A percentile compares a stretch with the other conserved stretches of the same genome.
phyloP scores from a whole-genome alignment of 2,888 invertebrate species.

The Seira musarum region DNA sequence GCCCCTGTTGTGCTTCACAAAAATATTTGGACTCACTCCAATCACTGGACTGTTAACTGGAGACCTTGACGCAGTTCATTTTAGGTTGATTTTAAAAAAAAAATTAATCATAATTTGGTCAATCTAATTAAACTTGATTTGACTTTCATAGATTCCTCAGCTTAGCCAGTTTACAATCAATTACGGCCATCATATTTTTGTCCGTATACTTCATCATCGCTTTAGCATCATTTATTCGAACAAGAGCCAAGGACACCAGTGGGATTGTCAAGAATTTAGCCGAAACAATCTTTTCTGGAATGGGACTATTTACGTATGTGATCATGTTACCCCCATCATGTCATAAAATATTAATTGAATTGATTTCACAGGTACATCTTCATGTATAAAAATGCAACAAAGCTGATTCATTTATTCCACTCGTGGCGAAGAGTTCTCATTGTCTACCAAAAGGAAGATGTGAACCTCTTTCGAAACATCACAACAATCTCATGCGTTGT shows the following conservation, averaged over 20 bases:
- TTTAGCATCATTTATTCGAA: neutral
- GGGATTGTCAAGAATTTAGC: neutral
- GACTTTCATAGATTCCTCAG: neutral
- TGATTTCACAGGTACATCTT: neutral
- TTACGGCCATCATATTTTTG: neutral
- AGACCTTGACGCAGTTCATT: neutral
- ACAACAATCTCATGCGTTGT: neutral
- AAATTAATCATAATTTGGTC: neutral
- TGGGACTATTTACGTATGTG: neutral
- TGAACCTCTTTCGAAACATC: neutral
- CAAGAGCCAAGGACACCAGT: neutral
- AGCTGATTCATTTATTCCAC: neutral
- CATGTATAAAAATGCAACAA: neutral
- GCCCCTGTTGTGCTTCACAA: neutral
- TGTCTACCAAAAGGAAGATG: neutral
- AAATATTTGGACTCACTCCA: neutral
- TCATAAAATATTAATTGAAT: neutral
- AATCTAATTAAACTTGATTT: neutral
- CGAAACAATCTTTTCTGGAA: neutral
- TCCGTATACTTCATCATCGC: neutral
- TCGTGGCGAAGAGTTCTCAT: neutral
- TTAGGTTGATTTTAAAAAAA: neutral
- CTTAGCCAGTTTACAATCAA: neutral
- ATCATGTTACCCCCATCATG: neutral
- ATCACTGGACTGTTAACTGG: neutral